Conservation (phyloP, 1,140 invertebrate species). For the Leptonema lineaticorne region DNA sequence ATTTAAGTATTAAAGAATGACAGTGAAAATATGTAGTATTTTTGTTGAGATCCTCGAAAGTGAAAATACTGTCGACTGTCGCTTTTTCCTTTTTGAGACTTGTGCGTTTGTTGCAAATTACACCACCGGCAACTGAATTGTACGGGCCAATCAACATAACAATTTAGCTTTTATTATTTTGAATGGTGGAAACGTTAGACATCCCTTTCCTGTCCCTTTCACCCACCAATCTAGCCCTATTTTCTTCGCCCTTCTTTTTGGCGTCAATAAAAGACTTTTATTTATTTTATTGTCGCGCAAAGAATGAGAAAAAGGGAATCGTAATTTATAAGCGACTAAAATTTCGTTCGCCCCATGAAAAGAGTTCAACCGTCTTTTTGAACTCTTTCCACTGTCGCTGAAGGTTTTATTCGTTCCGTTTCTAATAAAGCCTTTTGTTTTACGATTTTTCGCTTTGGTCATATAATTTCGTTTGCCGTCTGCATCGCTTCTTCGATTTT, state of each 20-base stretch:
- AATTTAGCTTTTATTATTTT: constrained; percentile 39
- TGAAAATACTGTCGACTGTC: neutral
- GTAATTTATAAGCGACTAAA: constrained; percentile 41
- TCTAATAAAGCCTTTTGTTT: constrained; percentile 40
- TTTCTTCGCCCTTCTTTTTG: neutral
- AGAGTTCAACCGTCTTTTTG: neutral
- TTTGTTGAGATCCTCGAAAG: no score
- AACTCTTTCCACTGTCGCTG: constrained; percentile 3
- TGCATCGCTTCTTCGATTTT: constrained; percentile 23
- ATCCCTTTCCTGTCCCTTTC: neutral
- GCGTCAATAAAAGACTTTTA: constrained; percentile 36
- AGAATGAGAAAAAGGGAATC: constrained; percentile 41
- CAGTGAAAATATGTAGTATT: no score
- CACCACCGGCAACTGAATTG: constrained; percentile 33
- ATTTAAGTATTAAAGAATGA: no score
- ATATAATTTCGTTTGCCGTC: constrained; percentile 32
- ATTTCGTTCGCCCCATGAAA: constrained; percentile 27
- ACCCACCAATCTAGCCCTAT: neutral
- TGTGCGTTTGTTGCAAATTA: constrained; percentile 30
- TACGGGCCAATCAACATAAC: constrained; percentile 40
- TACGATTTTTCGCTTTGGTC: constrained; percentile 37
- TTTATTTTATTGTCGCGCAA: constrained; percentile 40
- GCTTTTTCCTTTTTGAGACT: constrained; percentile 11
- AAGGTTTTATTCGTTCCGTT: constrained; percentile 34
- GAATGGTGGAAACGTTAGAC: constrained; percentile 1